phyloP scores from a whole-genome alignment of 2,113 vertebrate species.

The Anas platyrhynchos region DNA sequence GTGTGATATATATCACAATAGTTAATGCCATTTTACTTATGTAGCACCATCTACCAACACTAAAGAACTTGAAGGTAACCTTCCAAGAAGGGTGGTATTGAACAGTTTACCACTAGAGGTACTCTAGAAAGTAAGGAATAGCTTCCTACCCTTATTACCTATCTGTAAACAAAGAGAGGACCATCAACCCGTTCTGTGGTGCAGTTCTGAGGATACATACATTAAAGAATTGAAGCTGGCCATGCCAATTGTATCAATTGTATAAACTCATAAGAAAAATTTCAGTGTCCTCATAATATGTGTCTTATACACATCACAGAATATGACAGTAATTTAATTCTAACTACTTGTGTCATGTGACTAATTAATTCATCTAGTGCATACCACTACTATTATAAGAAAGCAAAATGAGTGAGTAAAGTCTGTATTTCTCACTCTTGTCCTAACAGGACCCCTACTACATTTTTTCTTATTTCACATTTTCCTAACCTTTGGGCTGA shows the following conservation, averaged over 20 bases:
- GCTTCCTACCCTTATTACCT: background rate
- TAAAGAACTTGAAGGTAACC: background rate
- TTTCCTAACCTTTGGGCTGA: background rate
- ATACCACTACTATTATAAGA: background rate
- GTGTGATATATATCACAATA: background rate
- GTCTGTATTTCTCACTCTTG: background rate
- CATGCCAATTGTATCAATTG: background rate
- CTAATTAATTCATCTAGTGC: background rate
- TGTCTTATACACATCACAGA: background rate
- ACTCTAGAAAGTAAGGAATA: background rate
- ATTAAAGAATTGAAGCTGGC: background rate
- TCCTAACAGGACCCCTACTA: background rate
- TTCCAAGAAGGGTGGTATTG: background rate
- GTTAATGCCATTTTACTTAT: background rate
- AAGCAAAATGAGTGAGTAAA: background rate
- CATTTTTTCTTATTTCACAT: background rate
- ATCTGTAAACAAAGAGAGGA: background rate
- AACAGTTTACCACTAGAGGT: rapidly evolving
- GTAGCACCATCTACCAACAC: background rate
- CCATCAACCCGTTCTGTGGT: background rate
- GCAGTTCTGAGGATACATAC: background rate
- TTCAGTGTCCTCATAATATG: background rate
- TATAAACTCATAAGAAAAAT: background rate
- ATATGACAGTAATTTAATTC: background rate
- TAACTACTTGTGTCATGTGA: background rate